phyloP scores from a whole-genome alignment of 35 echinoderm and acorn worm genomes.

The Acanthaster planci region DNA sequence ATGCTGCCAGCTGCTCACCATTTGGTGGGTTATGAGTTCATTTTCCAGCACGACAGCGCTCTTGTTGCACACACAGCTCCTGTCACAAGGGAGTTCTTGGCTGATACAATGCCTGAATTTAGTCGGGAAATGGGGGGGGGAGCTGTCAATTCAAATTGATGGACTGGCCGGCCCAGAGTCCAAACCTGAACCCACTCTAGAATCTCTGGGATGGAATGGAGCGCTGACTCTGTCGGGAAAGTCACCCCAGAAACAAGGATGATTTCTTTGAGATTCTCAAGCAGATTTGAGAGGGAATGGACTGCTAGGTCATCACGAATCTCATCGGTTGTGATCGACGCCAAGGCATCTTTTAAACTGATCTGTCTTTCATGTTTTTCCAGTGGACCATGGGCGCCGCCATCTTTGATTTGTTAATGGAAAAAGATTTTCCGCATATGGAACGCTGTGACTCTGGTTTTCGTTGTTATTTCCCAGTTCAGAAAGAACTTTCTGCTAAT shows the following conservation, averaged over 20 bases:
- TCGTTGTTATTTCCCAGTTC: not conserved
- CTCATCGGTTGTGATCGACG: not conserved
- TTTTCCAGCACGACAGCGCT: constrained; percentile 9
- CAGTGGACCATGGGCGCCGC: constrained; percentile 6
- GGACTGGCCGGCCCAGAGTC: constrained; percentile 10
- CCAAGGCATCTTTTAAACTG: not conserved
- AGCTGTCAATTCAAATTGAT: not conserved
- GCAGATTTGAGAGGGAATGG: too few relatives aligned
- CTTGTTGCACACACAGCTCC: not conserved
- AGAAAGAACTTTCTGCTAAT: not conserved
- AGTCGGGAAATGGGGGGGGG: not conserved
- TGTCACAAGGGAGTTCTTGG: not conserved
- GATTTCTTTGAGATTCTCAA: too few relatives aligned
- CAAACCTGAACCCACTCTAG: constrained; percentile 26
- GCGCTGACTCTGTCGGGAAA: not conserved
- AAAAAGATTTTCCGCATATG: not conserved
- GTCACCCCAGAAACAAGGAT: too few relatives aligned
- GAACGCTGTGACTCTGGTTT: not conserved
- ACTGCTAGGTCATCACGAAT: not conserved
- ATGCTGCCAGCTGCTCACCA: too few relatives aligned
- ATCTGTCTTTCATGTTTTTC: not conserved
- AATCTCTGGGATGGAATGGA: constrained; percentile 42
- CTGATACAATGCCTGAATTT: not conserved
- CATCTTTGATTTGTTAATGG: constrained; percentile 3
- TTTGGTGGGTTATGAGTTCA: not conserved